A percentile compares a stretch with the other conserved stretches of the same genome.
These are phyloP conservation scores for Columbina picui DNA, from an alignment of 2,113 vertebrate species.

Conservation along the genomic window DNA sequence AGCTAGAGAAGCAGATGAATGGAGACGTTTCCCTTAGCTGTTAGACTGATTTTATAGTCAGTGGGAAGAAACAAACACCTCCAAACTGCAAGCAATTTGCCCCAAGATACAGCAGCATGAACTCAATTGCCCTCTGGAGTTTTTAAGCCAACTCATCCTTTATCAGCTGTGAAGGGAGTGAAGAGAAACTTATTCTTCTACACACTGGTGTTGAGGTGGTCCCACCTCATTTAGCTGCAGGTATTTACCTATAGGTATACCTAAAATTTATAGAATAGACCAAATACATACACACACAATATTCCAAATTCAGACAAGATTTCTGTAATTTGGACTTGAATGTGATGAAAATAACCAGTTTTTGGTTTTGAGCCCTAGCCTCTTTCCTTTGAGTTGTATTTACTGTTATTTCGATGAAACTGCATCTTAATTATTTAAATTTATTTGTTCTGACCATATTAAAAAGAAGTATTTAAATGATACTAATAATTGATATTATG, in stretches of 20 bases:
- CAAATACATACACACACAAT: not conserved
- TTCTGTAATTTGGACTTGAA: not conserved
- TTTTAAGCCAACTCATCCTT: not conserved
- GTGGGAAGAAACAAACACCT: not conserved
- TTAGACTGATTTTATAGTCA: not conserved
- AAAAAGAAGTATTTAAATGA: not conserved
- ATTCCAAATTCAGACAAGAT: not conserved
- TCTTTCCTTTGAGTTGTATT: not conserved
- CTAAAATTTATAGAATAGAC: not conserved
- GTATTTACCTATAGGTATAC: not conserved
- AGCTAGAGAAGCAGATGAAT: not conserved
- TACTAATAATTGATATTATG: not conserved
- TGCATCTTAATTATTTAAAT: not conserved
- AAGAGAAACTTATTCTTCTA: not conserved
- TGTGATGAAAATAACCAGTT: not conserved
- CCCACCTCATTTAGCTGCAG: not conserved
- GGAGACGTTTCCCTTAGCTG: not conserved
- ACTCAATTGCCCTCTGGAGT: not conserved
- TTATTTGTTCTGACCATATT: not conserved
- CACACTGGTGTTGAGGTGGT: not conserved
- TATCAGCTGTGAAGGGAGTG: not conserved
- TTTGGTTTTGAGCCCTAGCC: not conserved
- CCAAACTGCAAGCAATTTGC: not conserved
- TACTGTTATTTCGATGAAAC: not conserved
- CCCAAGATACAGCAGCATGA: rapidly evolving